A percentile compares a stretch with the other conserved stretches of the same genome.
Evolutionary conservation across 2,113 vertebrate species (phyloP).

Genomic region (Nematolebias whitei): DNA sequence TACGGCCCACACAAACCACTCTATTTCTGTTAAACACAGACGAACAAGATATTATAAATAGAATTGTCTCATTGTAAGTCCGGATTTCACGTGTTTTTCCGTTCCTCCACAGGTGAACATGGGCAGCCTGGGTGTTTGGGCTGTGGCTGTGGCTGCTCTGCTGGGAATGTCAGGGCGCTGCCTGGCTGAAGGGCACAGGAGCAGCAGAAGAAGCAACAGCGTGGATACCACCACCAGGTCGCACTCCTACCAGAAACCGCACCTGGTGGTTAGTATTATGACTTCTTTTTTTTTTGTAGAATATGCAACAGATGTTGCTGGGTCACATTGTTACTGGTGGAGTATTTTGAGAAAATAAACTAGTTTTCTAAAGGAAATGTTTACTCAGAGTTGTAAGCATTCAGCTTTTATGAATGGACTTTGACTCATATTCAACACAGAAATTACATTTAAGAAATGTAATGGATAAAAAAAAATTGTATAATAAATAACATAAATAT

Average conservation of each 20-base stretch:
- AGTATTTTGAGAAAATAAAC: neutral
- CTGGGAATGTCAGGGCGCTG: conserved; percentile 78
- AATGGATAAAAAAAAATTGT: no score
- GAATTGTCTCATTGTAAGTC: no score
- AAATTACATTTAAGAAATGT: no score
- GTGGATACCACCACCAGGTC: conserved; percentile 60
- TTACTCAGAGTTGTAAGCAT: no score
- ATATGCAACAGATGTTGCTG: no score
- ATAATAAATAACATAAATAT: no score
- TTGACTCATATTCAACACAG: no score
- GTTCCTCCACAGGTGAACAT: conserved; percentile 80
- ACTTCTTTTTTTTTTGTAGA: neutral
- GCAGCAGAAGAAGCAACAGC: conserved; percentile 73
- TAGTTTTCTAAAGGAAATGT: no score
- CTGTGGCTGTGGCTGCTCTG: conserved; percentile 80
- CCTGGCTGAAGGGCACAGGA: conserved; percentile 80
- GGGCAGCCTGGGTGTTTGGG: conserved; percentile 84
- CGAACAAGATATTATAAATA: neutral
- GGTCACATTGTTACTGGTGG: neutral
- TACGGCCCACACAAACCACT: neutral
- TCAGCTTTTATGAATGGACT: no score
- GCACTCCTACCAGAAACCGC: conserved; percentile 50
- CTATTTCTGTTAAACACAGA: neutral
- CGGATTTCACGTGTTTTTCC: no score
- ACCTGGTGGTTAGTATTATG: conserved; percentile 77